Conservation (phyloP, 2,797 vertebrate genomes). For the Amazona finschi region DNA sequence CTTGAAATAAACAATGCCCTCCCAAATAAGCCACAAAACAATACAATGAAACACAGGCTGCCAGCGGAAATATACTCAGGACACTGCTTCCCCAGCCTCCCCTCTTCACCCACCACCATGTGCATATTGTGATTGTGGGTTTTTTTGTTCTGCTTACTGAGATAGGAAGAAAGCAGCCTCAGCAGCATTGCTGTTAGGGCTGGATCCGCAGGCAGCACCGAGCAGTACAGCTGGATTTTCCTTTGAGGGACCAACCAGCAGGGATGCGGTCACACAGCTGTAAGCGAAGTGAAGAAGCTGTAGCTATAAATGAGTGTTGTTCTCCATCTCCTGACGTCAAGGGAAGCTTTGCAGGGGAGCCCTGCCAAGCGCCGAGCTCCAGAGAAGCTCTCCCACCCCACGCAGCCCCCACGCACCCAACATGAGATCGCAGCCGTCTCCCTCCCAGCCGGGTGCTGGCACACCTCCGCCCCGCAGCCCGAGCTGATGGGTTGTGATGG, state of each 20-base stretch:
- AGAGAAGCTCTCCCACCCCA: constrained; percentile 26
- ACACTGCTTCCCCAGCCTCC: neutral
- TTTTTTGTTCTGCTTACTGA: neutral
- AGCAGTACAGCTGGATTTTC: neutral
- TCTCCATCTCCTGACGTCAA: constrained; percentile 46
- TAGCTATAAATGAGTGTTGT: constrained; percentile 55
- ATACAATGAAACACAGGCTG: neutral
- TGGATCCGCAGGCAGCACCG: neutral
- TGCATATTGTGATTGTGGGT: rapidly evolving
- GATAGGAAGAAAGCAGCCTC: neutral
- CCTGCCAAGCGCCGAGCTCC: neutral
- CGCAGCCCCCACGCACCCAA: constrained; percentile 27
- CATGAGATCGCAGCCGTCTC: constrained; percentile 37
- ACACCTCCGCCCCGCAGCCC: neutral
- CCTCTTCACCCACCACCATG: neutral
- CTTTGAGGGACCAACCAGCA: neutral
- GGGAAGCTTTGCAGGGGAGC: neutral
- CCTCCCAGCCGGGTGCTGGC: constrained; percentile 3
- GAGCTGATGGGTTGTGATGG: neutral
- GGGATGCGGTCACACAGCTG: constrained; percentile 5
- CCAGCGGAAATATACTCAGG: neutral
- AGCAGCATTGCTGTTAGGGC: neutral
- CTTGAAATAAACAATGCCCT: neutral
- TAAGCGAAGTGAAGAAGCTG: neutral
- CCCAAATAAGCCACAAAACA: neutral